phyloP scores from a whole-genome alignment of 2,888 invertebrate species.

The Lysandra coridon region DNA sequence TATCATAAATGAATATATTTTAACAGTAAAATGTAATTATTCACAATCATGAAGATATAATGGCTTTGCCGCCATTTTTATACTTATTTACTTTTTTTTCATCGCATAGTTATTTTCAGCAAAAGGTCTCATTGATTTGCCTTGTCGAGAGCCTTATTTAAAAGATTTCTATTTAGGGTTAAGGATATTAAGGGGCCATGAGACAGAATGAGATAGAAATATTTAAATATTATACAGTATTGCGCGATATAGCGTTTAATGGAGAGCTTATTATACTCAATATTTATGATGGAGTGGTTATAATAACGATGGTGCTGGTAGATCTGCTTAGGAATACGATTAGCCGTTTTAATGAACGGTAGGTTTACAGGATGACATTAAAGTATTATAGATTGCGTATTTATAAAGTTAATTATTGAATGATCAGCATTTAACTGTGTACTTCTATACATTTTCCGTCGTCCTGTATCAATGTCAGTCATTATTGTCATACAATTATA shows the following conservation, averaged over 20 bases:
- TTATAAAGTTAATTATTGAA: slow-evolving; percentile 5
- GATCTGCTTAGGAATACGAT: slow-evolving; percentile 64
- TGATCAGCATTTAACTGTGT: slow-evolving; percentile 21
- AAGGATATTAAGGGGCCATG: slow-evolving; percentile 67
- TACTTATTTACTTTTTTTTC: slow-evolving; percentile 11
- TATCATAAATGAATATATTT: slow-evolving; percentile 51
- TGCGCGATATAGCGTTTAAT: slow-evolving; percentile 36
- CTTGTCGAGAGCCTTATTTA: slow-evolving; percentile 69
- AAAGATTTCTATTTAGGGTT: slow-evolving; percentile 54
- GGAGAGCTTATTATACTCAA: slow-evolving; percentile 45
- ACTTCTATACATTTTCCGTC: slow-evolving; percentile 29
- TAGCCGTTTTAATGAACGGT: slow-evolving; percentile 54
- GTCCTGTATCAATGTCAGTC: slow-evolving; percentile 26
- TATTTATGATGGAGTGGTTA: slow-evolving; percentile 53
- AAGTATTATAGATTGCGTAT: neutral
- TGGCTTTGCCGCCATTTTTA: slow-evolving; percentile 16
- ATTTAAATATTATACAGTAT: slow-evolving; percentile 36
- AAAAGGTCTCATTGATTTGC: slow-evolving; percentile 46
- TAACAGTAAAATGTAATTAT: slow-evolving; percentile 42
- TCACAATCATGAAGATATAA: neutral
- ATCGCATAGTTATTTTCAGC: neutral
- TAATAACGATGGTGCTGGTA: slow-evolving; percentile 69
- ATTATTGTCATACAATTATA: slow-evolving; percentile 22
- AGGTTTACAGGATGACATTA: slow-evolving; percentile 45
- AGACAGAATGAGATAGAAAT: slow-evolving; percentile 45